Evolutionary conservation across 2,888 invertebrate species (phyloP).

Genomic region (Thera obeliscata): DNA sequence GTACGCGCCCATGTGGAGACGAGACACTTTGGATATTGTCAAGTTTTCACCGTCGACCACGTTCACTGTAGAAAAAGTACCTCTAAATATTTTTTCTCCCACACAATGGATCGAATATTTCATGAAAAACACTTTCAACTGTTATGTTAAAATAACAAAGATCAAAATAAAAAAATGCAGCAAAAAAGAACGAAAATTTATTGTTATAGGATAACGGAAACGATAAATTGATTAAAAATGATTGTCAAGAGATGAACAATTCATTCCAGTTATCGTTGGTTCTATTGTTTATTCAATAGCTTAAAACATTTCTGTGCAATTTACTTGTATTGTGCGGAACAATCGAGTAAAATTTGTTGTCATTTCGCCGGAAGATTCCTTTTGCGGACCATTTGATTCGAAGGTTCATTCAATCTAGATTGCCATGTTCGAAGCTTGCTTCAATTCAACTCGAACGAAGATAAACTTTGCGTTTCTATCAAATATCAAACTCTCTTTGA

Average conservation of each 20-base stretch:
- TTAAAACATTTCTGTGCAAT: slow-evolving; percentile 57
- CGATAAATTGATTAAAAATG: slow-evolving; percentile 37
- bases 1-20: slow-evolving; percentile 96
- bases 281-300: slow-evolving; percentile 59
- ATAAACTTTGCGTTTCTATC: slow-evolving; percentile 12
- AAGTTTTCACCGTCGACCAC: slow-evolving; percentile 95
- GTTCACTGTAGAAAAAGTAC: slow-evolving; percentile 87
- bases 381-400: slow-evolving; percentile 53
- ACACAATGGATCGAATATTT: slow-evolving; percentile 17
- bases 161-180: slow-evolving; percentile 22
- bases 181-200: slow-evolving; percentile 26
- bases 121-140: slow-evolving; percentile 10
- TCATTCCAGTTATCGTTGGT: slow-evolving; percentile 39
- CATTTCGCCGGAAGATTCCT: slow-evolving; percentile 47
- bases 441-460: slow-evolving; percentile 9
- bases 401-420: slow-evolving; percentile 42
- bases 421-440: slow-evolving; percentile 14
- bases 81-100: slow-evolving; percentile 5
- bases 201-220: slow-evolving; percentile 35
- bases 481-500: slow-evolving; percentile 4
- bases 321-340: slow-evolving; percentile 65
- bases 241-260: slow-evolving; percentile 39
- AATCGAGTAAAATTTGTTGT: slow-evolving; percentile 52
- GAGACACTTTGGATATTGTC: slow-evolving; percentile 94
- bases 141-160: slow-evolving; percentile 16